A percentile compares a stretch with the other conserved stretches of the same genome.
Conservation (phyloP, 2,113 vertebrate genomes). For the Aptenodytes forsteri region DNA sequence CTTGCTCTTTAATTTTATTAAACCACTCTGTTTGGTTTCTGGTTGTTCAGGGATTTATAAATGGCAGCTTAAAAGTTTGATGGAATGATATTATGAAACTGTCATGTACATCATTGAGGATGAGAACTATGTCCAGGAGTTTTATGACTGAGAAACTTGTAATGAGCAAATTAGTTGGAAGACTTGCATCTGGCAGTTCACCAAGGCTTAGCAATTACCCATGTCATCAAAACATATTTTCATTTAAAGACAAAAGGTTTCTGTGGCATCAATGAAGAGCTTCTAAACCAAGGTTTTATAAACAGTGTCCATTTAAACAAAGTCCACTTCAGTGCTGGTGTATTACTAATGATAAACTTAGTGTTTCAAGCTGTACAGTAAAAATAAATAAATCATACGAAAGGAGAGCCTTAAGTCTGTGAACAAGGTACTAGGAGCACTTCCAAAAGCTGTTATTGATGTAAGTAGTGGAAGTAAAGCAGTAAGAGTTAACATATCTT, state of each 20-base stretch:
- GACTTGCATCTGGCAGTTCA: not conserved
- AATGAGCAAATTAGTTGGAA: not conserved
- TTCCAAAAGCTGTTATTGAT: not conserved
- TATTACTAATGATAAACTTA: not conserved
- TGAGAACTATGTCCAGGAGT: not conserved
- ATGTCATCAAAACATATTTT: not conserved
- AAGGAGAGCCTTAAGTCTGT: not conserved
- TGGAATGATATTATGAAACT: not conserved
- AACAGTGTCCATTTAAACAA: not conserved
- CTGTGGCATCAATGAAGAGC: not conserved
- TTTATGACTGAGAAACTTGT: conserved; percentile 1
- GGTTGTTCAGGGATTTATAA: not conserved
- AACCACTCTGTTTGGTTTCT: not conserved
- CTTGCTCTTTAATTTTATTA: not conserved
- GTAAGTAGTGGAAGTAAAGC: not conserved
- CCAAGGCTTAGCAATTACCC: not conserved
- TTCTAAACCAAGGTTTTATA: not conserved
- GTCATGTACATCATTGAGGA: not conserved
- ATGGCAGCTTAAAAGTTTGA: not conserved
- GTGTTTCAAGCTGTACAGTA: not conserved
- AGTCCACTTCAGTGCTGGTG: not conserved
- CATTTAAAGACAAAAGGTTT: not conserved
- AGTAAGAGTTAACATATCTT: not conserved
- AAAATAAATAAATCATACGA: not conserved
- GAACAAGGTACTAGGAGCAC: not conserved